A percentile compares a stretch with the other conserved stretches of the same genome.
These are phyloP conservation scores for Myanophis thanlyinensis DNA, from an alignment of 2,113 vertebrate species.

Conservation along the genomic window DNA sequence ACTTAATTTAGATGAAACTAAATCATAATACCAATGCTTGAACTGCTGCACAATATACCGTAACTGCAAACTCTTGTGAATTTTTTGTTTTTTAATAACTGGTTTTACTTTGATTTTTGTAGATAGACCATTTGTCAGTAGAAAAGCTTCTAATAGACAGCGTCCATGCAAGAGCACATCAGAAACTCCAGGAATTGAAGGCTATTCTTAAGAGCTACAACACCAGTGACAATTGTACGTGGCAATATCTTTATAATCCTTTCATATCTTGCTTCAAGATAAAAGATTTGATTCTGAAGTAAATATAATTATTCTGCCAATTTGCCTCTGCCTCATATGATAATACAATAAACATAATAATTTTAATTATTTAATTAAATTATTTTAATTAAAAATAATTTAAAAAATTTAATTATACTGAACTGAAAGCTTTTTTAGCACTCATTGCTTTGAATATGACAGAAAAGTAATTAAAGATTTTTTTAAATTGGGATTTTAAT, in stretches of 20 bases:
- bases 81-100: background rate
- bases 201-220: slow-evolving; percentile 91
- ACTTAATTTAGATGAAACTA: background rate
- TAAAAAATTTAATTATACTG: background rate
- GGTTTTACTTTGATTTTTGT: slow-evolving; percentile 37
- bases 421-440: background rate
- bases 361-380: background rate
- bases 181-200: slow-evolving; percentile 97
- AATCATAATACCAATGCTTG: too few species aligned
- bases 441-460: background rate
- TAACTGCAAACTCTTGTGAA: background rate
- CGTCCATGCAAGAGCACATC: slow-evolving; percentile 93
- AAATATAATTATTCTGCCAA: background rate
- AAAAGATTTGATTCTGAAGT: background rate
- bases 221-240: slow-evolving; percentile 89
- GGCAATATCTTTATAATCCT: slow-evolving; percentile 27
- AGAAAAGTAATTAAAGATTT: background rate
- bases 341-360: background rate
- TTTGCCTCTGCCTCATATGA: background rate
- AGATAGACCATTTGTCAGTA: slow-evolving; percentile 98
- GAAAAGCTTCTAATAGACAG: slow-evolving; percentile 99
- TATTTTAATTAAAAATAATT: too few species aligned
- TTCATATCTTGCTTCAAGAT: background rate
- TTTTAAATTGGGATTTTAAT: background rate
- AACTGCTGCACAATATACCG: background rate